phyloP scores from a whole-genome alignment of 2,888 invertebrate genomes.

The Cremastinae sp. region DNA sequence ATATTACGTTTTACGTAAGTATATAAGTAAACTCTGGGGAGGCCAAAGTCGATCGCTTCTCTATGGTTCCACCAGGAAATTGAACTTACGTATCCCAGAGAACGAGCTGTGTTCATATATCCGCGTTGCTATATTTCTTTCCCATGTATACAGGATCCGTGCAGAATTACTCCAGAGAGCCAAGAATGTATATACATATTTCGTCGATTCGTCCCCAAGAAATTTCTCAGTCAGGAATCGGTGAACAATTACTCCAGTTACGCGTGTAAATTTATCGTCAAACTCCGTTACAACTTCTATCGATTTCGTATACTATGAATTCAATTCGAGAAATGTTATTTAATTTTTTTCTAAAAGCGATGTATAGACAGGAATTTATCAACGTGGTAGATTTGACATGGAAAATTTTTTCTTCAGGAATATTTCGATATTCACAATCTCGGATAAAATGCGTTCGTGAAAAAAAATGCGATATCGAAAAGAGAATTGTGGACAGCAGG shows the following conservation, averaged over 20 bases:
- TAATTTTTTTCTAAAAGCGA: too few species aligned
- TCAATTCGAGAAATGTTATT: too few species aligned
- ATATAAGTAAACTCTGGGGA: background rate
- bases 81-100: slow-evolving; percentile 30
- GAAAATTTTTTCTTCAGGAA: too few species aligned
- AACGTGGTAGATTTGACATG: too few species aligned
- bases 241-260: slow-evolving; percentile 5
- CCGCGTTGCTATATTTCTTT: too few species aligned
- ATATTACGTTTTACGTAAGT: background rate
- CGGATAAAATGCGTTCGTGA: too few species aligned
- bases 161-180: background rate
- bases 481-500: slow-evolving; percentile 21
- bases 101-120: slow-evolving; percentile 4
- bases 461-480: slow-evolving; percentile 12
- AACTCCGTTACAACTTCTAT: background rate
- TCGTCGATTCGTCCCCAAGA: slow-evolving; percentile 14
- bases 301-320: background rate
- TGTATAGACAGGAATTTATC: too few species aligned
- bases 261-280: slow-evolving; percentile 29
- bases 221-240: slow-evolving; percentile 17
- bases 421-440: too few species aligned
- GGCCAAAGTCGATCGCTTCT: slow-evolving; percentile 40
- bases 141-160: background rate
- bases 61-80: slow-evolving; percentile 23
- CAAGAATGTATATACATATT: background rate